Base-by-base conservation (phyloP, 2,113 vertebrate species). In the Peucedramus taeniatus region DNA sequence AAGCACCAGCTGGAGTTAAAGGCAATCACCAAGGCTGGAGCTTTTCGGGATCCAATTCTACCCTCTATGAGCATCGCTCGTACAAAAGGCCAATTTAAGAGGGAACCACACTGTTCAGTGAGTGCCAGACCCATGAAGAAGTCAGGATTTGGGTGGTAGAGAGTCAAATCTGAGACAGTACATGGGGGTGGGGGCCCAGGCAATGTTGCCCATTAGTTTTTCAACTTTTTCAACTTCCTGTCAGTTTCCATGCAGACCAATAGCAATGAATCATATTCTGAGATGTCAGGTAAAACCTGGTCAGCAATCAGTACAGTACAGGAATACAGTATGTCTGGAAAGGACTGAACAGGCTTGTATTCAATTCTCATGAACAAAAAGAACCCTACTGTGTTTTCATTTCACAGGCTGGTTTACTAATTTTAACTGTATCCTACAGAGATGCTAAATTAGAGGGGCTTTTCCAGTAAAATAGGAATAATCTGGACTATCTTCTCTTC, bases 401-500 rank as follows among this genome's bases (percentile, higher is more conserved):
- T 74, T 74, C 69, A 81, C 42, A 90, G 31, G 37, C 27, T 83
- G 11, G 15, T 68, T 88, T 90, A 65, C 71, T 74, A 89, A 69
- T 74, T 77, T 8, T 40, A 83, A 87, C 10, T 28, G 27, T 28
- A 31, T 17, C 54, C 31, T 63, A 42, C 44, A 64, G 57, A 21
- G 26, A 37, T 35, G 22, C 23, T 54, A 75, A 81, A 0, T 15
- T 63, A 22, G 42, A 59, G 64, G 54, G 50, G 60, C 27, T 91
- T 78, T 94, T 83, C 77, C 94, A 56, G 64, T 81, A 84, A 93
- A 78, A 89, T 28, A 83, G 30, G 19, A 93, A 54, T 89, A 84
- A 92, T 39, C 44, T 40, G 37, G 47, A 77, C 30, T 81, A 83
- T 85, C 66, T 93, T 57, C 81, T 50, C 19, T 74, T 91, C 92